Percentiles rank a stretch among this genome's conserved stretches.
Evolutionary conservation across 2,888 invertebrate genomes (phyloP).

Genomic region (Drosophila birchii): DNA sequence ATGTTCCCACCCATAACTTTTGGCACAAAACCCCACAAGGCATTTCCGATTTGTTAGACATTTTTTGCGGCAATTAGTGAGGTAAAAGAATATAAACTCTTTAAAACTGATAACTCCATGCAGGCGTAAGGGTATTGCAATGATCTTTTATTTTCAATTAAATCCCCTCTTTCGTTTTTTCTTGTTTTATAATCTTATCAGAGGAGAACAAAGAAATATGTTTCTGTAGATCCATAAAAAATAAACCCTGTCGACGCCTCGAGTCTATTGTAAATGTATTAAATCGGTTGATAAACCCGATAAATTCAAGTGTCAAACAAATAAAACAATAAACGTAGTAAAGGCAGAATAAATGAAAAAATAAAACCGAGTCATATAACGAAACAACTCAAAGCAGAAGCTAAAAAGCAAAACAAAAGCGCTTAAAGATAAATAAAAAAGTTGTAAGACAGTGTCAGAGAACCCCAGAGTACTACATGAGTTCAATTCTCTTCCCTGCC

Average conservation of each 20-base stretch:
- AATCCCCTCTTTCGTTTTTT: conserved; percentile 8
- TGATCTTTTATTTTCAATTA: conserved; percentile 14
- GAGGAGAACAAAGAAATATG: conserved; percentile 2
- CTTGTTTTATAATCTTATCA: conserved; percentile 25
- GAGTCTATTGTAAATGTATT: conserved; percentile 58
- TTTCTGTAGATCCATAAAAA: conserved; percentile 19
- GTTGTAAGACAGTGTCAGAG: conserved; percentile 23
- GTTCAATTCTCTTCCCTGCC: conserved; percentile 21
- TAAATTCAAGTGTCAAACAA: conserved; percentile 60
- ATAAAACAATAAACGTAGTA: conserved; percentile 45
- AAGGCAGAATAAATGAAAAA: conserved; percentile 12
- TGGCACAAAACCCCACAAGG: conserved; percentile 20
- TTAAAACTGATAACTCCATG: conserved; percentile 30
- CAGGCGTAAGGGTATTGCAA: conserved; percentile 6
- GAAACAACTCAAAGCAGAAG: conserved; percentile 49
- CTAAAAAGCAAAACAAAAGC: conserved; percentile 71
- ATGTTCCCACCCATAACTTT: conserved; percentile 16
- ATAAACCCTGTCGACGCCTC: conserved; percentile 16
- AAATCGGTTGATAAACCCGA: conserved; percentile 67
- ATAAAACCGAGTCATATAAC: conserved; percentile 18
- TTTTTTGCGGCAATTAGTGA: conserved; percentile 34
- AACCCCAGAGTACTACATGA: conserved; percentile 20
- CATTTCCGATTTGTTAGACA: conserved; percentile 30
- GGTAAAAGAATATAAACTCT: conserved; percentile 9
- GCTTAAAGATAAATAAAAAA: conserved; percentile 46